Evolutionary conservation across 2,113 vertebrate genomes (phyloP), one percentile per base, ranked within the genome.

Genomic region (Tupaia chinensis): DNA sequence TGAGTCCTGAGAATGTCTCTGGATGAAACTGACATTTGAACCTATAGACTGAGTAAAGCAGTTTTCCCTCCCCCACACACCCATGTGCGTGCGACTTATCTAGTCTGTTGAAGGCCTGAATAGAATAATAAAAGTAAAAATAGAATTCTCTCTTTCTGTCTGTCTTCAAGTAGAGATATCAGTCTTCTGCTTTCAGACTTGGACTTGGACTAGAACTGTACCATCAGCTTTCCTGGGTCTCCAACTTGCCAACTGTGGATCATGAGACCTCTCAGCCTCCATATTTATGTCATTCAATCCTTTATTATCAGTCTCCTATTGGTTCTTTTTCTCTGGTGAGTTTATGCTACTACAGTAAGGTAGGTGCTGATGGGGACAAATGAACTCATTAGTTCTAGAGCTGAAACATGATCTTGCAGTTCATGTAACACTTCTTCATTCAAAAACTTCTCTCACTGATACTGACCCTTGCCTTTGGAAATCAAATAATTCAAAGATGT

Each of bases 401-500:
- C 87, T 84, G 87, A 7, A 87, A 66, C 5, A 81, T 29, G 12
- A 85, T 58, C 53, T 88, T 81, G 25, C 72, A 88, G 66, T 92
- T 93, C 16, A 79, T 14, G 16, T n/a, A 90, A 61, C 16, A 68
- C 32, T 85, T 22, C 34, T 90, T 91, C 6, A 5, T 81, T 25
- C 9, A 34, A 19, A 94, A 66, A 1, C 34, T 88, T 34, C 72
- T 66, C 44, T 88, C 69, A 61, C 3, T 76, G 23, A 88, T 23
- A 79, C 12, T 25, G 12, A 83, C 22, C 16, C 27, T 74, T 82
- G 10, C 34, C 11, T 94, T 89, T 76, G 84, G 83, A 95, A 94
- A 94, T 54, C 58, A 87, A 85, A 58, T 22, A 76, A 69, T 89
- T 93, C 72, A 92, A 90, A 95, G 66, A 77, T 20, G 86, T 83